A percentile compares a stretch with the other conserved stretches of the same genome.
Conservation (phyloP, 2,797 vertebrate genomes). For the Ataeniobius toweri region DNA sequence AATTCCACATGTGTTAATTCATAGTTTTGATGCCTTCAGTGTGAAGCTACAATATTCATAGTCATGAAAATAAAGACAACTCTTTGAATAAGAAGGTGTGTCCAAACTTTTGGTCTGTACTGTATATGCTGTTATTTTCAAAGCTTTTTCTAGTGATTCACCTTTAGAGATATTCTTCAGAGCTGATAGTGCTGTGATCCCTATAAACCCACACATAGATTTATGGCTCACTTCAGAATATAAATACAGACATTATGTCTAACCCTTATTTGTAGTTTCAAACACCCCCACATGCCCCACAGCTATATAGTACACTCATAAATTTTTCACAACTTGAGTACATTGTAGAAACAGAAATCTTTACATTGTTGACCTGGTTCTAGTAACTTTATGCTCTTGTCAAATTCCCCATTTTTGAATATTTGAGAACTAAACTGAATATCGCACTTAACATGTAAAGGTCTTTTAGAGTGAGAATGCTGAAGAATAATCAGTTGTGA, state of each 20-base stretch:
- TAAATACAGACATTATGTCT: conserved; percentile 44
- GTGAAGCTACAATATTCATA: too few species aligned
- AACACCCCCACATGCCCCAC: conserved; percentile 55
- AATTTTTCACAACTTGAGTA: conserved; percentile 23
- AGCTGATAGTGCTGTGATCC: conserved; percentile 30
- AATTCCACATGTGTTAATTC: too few species aligned
- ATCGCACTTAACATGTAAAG: neutral
- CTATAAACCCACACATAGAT: conserved; percentile 49
- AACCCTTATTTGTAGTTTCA: conserved; percentile 43
- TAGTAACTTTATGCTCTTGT: neutral
- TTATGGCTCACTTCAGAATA: conserved; percentile 35
- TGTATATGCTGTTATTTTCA: conserved; percentile 34
- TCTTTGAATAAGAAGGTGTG: too few species aligned
- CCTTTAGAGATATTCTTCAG: conserved; percentile 36
- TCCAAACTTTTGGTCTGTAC: too few species aligned
- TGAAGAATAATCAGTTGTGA: neutral
- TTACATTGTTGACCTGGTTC: neutral
- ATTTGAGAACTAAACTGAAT: neutral
- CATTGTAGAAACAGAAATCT: conserved; percentile 7
- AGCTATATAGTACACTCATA: conserved; percentile 31
- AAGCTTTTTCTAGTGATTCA: conserved; percentile 50
- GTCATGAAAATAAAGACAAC: too few species aligned
- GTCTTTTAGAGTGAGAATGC: neutral
- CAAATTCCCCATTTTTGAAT: neutral
- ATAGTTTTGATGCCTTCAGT: too few species aligned